Base-by-base conservation (phyloP, 2,888 invertebrate genomes). In the Drosophila prostipennis region DNA sequence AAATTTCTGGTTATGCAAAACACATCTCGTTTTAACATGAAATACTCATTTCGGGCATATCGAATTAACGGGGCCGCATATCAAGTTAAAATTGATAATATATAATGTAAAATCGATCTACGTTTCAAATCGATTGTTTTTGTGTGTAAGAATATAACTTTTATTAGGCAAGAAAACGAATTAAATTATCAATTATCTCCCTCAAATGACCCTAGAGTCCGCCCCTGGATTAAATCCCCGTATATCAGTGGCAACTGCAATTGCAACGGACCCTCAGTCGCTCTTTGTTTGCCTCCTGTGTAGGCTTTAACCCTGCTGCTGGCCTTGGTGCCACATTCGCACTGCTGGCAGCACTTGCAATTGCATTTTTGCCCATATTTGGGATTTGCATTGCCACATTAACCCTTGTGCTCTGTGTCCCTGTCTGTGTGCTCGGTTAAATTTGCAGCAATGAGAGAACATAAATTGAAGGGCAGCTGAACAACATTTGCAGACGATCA, bases 351-450 rank as follows among this genome's bases (percentile, higher is more conserved):
- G 67, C 68, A 36, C 26, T 69, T 56, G 43, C 48, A 36, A 65
- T 43, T 78, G 78, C 61, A 76, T 83, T 80, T 86, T 80, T 78
- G 74, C 56, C 59, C 55, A 63, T 74, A 68, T 71, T 78, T 78
- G 58, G 57, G 51, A 72, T 77, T 77, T 63, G 57, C 40, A 34
- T 59, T 57, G 63, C 55, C 58, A 60, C 56, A 63, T 49, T 16
- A 32, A n/a, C 40, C 26, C 13, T n/a, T 32, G 51, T 36, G 51
- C 14, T 14, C 14, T 3, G 39, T 16, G 40, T 14, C 7, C 7
- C 29, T 29, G 29, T 59, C 11, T 32, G 45, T 49, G 40, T 46
- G 61, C 48, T 40, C 45, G 45, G 63, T 74, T 70, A 59, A 70
- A 67, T 48, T 68, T 68, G 32, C 69, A 68, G 68, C 45, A 32